These are phyloP conservation scores for Paramacrobiotus metropolitanus DNA, from an alignment of 1,140 invertebrate species.

Conservation along the genomic window DNA sequence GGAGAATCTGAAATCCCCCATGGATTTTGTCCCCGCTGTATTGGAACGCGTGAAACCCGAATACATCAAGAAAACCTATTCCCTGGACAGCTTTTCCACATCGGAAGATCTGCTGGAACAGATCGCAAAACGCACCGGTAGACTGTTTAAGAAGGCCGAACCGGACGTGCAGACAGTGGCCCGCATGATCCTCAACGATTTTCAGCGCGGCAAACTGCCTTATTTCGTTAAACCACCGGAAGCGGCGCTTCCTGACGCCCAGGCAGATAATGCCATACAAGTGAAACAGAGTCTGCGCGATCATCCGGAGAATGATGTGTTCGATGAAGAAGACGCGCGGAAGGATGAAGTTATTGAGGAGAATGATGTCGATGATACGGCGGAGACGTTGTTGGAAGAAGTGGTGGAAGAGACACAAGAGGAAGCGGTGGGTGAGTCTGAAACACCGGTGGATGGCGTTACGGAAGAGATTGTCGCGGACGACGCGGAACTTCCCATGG, in stretches of 20 bases:
- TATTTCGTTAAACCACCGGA: slow-evolving; percentile 62
- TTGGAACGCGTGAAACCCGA: slow-evolving; percentile 65
- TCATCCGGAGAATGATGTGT: no score
- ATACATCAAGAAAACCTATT: slow-evolving; percentile 75
- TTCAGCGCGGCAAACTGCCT: slow-evolving; percentile 86
- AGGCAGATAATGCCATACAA: background rate
- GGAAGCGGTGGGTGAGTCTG: background rate
- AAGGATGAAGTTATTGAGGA: slow-evolving; percentile 7
- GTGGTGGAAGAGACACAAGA: slow-evolving; percentile 12
- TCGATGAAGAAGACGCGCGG: slow-evolving; percentile 11
- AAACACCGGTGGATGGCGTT: background rate
- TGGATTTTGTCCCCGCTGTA: slow-evolving; percentile 71
- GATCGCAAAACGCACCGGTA: slow-evolving; percentile 57
- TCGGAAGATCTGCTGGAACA: slow-evolving; percentile 74
- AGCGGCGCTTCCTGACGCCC: background rate
- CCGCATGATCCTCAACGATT: slow-evolving; percentile 92
- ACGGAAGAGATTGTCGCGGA: slow-evolving; percentile 13
- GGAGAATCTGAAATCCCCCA: slow-evolving; percentile 74
- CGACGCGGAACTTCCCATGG: slow-evolving; percentile 11
- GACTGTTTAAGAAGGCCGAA: slow-evolving; percentile 76
- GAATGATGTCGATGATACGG: no score
- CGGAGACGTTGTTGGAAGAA: slow-evolving; percentile 6
- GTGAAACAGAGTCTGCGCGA: background rate
- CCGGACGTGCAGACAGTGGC: slow-evolving; percentile 66
- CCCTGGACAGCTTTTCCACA: slow-evolving; percentile 42